Evolutionary conservation across 2,888 invertebrate species (phyloP).

Genomic region (Polyploca ridens): DNA sequence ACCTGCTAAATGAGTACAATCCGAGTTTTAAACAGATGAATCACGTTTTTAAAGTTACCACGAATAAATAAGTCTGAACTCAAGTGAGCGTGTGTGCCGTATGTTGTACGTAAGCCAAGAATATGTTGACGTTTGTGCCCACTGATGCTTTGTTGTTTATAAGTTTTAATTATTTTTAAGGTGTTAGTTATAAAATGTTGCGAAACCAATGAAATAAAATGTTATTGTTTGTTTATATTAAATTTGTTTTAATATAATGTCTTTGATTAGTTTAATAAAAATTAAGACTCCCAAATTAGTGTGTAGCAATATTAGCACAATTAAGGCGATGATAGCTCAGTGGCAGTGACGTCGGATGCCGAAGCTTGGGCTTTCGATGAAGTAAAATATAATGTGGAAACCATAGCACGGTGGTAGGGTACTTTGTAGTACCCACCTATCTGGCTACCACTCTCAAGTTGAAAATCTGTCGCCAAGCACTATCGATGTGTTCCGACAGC

Average conservation of each 20-base stretch:
- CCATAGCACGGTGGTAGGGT: no score
- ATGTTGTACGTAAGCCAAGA: constrained; percentile 22
- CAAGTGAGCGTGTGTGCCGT: constrained; percentile 25
- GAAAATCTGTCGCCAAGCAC: no score
- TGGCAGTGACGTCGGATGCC: no score
- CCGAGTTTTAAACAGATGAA: constrained; percentile 40
- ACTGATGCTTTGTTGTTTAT: constrained; percentile 61
- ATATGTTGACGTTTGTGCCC: constrained; percentile 40
- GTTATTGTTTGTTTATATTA: constrained; percentile 30
- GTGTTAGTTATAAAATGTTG: constrained; percentile 31
- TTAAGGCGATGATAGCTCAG: no score
- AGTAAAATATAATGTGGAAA: no score
- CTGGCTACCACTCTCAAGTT: no score
- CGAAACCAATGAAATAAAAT: constrained; percentile 74
- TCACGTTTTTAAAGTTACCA: constrained; percentile 41
- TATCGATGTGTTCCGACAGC: no score
- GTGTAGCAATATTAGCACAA: no score
- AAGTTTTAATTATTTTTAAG: constrained; percentile 32
- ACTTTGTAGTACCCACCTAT: no score
- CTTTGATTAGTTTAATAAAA: neutral
- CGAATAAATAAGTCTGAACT: constrained; percentile 42
- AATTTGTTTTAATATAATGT: constrained; percentile 4
- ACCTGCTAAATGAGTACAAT: neutral
- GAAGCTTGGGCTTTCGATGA: no score
- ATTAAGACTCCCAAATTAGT: no score